Percentiles rank a stretch among this genome's conserved stretches.
These are phyloP conservation scores for Sardinella longiceps DNA, from an alignment of 2,797 vertebrate genomes.

Conservation along the genomic window DNA sequence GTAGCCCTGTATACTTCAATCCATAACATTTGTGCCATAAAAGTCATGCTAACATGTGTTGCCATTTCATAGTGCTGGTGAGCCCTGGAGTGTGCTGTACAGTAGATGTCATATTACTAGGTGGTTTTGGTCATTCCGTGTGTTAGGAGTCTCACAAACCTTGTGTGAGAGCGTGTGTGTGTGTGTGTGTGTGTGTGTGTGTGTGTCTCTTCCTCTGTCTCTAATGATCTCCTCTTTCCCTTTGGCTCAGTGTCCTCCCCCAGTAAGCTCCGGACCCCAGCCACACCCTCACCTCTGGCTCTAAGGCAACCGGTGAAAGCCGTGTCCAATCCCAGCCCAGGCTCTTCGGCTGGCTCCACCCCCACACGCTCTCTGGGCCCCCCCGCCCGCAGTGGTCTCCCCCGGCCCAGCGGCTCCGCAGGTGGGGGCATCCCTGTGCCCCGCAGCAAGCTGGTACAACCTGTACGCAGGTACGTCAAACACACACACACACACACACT, in stretches of 20 bases:
- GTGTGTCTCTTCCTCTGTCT: not conserved
- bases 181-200: not conserved
- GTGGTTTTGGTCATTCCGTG: not conserved
- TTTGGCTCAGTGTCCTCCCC: slow-evolving; percentile 87
- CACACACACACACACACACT: not conserved
- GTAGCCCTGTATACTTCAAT: not conserved
- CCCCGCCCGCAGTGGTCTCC: slow-evolving; percentile 85
- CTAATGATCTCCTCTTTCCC: not conserved
- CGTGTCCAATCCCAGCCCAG: slow-evolving; percentile 76
- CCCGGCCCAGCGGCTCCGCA: slow-evolving; percentile 85
- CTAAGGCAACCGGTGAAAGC: slow-evolving; percentile 93
- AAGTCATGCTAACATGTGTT: not conserved
- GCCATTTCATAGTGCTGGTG: not conserved
- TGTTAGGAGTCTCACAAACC: not conserved
- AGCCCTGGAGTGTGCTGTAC: not conserved
- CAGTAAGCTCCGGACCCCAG: slow-evolving; percentile 92
- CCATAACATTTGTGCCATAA: not conserved
- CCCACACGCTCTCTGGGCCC: slow-evolving; percentile 84
- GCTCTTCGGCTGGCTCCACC: slow-evolving; percentile 75
- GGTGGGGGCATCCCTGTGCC: slow-evolving; percentile 91
- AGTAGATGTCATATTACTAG: not conserved
- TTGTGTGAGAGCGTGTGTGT: not conserved
- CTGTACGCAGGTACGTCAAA: slow-evolving; percentile 87
- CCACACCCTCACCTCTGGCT: slow-evolving; percentile 88
- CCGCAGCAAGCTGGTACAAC: slow-evolving; percentile 96